Evolutionary conservation across 2,113 vertebrate species (phyloP), one percentile per base, ranked within the genome.

Genomic region (Mormyrus iriodes): DNA sequence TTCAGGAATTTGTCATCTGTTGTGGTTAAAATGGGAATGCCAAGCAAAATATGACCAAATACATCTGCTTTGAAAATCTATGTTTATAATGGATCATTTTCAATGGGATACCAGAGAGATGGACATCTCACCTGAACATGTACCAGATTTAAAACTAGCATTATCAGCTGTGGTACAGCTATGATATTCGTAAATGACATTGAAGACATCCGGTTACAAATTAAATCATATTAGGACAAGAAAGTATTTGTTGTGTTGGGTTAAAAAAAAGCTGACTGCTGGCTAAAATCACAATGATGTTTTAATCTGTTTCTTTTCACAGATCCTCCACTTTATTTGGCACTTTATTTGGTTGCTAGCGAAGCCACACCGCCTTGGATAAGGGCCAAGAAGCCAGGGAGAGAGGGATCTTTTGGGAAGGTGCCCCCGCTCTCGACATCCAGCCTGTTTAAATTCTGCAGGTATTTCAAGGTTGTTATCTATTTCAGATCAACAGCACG

Each of bases 381-480:
- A 94, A 91, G 89, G 87, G 91, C 44, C 84, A 89, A 61, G 69
- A 69, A 90, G 76, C 15, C 49, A 55, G 86, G 73, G 88, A 69
- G 79, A 44, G 49, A 46, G 46, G 27, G 76, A 85, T 93, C 90
- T 91, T 93, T 93, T 91, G 92, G 92, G 91, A 92, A 89, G 88
- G 90, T 93, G 93, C 86, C 93, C 93, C 95, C 94, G 93, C 93
- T 93, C 94, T 95, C 93, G 94, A 95, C 95, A 92, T 89, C 21
- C 19, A 94, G 96, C 93, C 95, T 95, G 96, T 97, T 98, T 96
- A 97, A 98, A 98, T 98, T 98, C 97, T 96, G 96, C 95, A 95
- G 94, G 92, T 96, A 97, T 97, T 97, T 99, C 97, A 99, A 99
- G 98, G 98, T 98, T 97, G 97, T 97, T 97, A 97, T 97, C 96